Evolutionary conservation across 2,888 invertebrate species (phyloP).

Genomic region (Rhamnusium bicolor): DNA sequence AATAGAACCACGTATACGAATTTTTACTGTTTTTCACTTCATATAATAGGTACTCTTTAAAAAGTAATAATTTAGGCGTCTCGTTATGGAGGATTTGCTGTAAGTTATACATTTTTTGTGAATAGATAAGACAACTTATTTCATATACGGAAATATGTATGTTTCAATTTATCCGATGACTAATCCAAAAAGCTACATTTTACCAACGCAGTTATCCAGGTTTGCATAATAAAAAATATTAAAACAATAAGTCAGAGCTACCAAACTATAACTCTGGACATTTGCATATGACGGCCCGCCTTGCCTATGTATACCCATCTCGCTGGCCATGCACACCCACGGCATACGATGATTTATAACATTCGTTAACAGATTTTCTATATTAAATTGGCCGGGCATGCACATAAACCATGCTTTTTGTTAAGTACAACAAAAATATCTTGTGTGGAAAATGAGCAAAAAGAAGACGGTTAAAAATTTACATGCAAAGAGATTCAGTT

Average conservation of each 20-base stretch:
- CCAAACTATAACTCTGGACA: slow-evolving; percentile 44
- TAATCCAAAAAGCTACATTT: slow-evolving; percentile 14
- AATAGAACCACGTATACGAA: no score
- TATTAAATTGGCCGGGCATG: slow-evolving; percentile 31
- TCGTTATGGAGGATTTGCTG: no score
- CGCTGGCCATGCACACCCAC: slow-evolving; percentile 52
- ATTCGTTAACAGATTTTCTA: slow-evolving; percentile 55
- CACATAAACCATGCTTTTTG: slow-evolving; percentile 18
- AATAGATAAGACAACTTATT: no score
- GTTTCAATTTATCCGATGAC: neutral
- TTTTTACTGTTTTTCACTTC: no score
- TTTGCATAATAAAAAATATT: slow-evolving; percentile 15
- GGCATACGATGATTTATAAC: slow-evolving; percentile 55
- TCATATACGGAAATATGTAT: neutral
- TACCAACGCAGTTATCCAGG: neutral
- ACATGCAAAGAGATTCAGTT: neutral
- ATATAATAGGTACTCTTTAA: no score
- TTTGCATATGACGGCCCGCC: slow-evolving; percentile 54
- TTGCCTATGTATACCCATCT: slow-evolving; percentile 50
- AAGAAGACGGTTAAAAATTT: slow-evolving; percentile 1
- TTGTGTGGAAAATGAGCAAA: slow-evolving; percentile 3
- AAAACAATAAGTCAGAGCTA: slow-evolving; percentile 36
- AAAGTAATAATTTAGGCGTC: no score
- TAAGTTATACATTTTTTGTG: no score
- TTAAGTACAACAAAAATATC: slow-evolving; percentile 15